Evolutionary conservation across 2,113 vertebrate genomes (phyloP).

Genomic region (Ceyx margarethae): DNA sequence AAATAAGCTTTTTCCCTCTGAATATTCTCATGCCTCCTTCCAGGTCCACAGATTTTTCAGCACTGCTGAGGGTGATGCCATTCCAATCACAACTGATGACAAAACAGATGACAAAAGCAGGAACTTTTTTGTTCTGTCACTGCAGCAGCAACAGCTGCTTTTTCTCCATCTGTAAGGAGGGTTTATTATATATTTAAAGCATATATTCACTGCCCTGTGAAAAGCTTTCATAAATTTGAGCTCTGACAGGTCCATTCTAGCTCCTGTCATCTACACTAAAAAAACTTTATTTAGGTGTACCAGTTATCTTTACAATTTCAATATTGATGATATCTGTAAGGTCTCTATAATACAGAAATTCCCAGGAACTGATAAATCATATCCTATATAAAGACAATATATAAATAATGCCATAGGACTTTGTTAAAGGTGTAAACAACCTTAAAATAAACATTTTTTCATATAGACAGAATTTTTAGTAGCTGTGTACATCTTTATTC

Average conservation of each 20-base stretch:
- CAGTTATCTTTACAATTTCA: constrained; percentile 49
- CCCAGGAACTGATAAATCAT: not conserved
- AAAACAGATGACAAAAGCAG: constrained; percentile 35
- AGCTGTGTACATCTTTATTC: not conserved
- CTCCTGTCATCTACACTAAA: constrained; percentile 39
- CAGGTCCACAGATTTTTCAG: not conserved
- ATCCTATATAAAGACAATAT: not conserved
- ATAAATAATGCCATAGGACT: not conserved
- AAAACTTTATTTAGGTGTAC: constrained; percentile 43
- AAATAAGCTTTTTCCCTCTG: not conserved
- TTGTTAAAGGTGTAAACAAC: not conserved
- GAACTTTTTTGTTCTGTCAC: constrained; percentile 20
- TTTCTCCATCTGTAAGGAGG: not conserved
- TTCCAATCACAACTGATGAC: not conserved
- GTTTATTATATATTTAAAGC: constrained; percentile 61
- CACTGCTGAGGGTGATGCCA: not conserved
- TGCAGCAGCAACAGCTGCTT: not conserved
- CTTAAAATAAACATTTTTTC: not conserved
- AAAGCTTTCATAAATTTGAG: constrained; percentile 54
- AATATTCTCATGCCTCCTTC: not conserved
- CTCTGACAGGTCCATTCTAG: constrained; percentile 36
- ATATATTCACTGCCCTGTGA: constrained; percentile 5
- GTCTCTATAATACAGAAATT: not conserved
- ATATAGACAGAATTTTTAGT: not conserved
- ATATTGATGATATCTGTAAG: not conserved